Conservation (phyloP, 2,113 vertebrate genomes). For the Seriola dumerili region DNA sequence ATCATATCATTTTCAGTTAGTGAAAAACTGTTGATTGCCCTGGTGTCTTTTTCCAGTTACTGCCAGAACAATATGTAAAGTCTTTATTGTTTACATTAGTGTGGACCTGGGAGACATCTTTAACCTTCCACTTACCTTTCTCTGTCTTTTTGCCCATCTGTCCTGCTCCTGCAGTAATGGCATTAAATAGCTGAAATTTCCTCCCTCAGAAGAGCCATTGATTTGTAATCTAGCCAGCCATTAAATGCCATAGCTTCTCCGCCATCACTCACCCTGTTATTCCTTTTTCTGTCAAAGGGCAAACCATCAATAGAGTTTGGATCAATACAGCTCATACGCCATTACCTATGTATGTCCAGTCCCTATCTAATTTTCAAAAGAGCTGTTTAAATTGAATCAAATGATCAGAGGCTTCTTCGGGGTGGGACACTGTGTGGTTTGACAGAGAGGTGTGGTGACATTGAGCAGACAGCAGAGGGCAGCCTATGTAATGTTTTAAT, state of each 20-base stretch:
- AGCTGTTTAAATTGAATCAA: slow-evolving; percentile 50
- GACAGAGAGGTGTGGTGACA: slow-evolving; percentile 43
- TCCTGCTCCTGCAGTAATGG: slow-evolving; percentile 41
- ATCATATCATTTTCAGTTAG: neutral
- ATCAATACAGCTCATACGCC: slow-evolving; percentile 66
- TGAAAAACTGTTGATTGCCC: neutral
- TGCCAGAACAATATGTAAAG: slow-evolving; percentile 6
- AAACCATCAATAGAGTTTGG: slow-evolving; percentile 48
- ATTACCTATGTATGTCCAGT: slow-evolving; percentile 60
- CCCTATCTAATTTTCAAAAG: slow-evolving; percentile 54
- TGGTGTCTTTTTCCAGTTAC: neutral
- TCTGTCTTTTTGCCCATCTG: slow-evolving; percentile 20
- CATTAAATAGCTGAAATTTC: slow-evolving; percentile 53
- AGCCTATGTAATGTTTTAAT: slow-evolving; percentile 48
- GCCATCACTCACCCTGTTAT: slow-evolving; percentile 58
- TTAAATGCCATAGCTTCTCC: slow-evolving; percentile 56
- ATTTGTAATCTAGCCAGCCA: slow-evolving; percentile 67
- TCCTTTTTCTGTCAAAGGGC: slow-evolving; percentile 53
- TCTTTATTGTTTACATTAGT: neutral
- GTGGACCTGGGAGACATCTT: slow-evolving; percentile 10
- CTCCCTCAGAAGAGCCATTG: slow-evolving; percentile 58
- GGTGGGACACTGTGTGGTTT: neutral
- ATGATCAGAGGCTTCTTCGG: slow-evolving; percentile 38
- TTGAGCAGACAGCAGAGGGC: slow-evolving; percentile 71
- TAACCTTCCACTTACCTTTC: slow-evolving; percentile 42